Evolutionary conservation across 2,797 vertebrate species (phyloP), one percentile per base, ranked within the genome.

Genomic region (Notoglanidium macrostoma): DNA sequence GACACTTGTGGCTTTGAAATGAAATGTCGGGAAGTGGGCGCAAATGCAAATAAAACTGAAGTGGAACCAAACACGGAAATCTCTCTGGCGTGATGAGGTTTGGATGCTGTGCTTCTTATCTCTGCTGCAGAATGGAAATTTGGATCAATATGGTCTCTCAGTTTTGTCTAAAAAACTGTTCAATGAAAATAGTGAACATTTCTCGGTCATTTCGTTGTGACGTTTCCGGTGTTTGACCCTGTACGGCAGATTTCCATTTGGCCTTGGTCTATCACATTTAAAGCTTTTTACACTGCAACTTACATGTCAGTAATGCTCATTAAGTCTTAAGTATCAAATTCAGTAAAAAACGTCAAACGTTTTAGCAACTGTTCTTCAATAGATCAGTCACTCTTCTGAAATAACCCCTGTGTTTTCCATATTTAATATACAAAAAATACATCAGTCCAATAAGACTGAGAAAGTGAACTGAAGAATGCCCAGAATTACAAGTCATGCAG

Each of bases 71-170:
- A 46, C 57, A 3, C 15, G 29, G 12, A 19, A 9, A 19, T 49
- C 40, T 19, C 40, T 65, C 40, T 40, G 2, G 40, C 10, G 79
- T n/a, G 40, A 46, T 29, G 40, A 65, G 79, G 79, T 82, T 51
- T 67, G 61, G 61, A 67, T 82, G 54, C 17, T 65, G 79, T 49
- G 26, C 26, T 44, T 82, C 29, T 80, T 82, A 32, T 83, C 44
- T 83, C 44, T 29, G n/a, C 61, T 32, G 40, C 40, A 51, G 21
- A 51, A 67, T 51, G 12, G 17, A 59, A 35, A 59, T 79, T 21
- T 59, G 55, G 14, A 67, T 51, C 35, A 65, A 44, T 63, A 63
- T 46, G 32, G 32, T 26, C 77, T 19, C 11, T 76, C 5, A 15
- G 35, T 40, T 40, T 40, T 40, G 35, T 40, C 35, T 40, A 40